Evolutionary conservation across 2,113 vertebrate genomes (phyloP).

Genomic region (Heterocephalus glaber): DNA sequence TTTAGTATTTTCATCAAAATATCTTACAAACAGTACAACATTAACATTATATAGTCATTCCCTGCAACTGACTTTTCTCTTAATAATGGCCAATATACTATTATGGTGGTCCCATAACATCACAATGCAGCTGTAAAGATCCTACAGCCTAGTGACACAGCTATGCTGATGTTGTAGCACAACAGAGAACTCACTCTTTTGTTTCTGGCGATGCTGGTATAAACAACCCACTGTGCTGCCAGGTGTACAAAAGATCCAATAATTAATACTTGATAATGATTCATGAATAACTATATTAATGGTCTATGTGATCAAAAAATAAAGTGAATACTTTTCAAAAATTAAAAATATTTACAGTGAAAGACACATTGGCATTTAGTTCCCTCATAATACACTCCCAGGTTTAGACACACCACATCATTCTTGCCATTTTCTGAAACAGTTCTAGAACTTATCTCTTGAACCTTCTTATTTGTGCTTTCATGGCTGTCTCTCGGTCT

Average conservation of each 20-base stretch:
- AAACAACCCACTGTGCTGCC: too few species aligned
- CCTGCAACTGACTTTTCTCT: not conserved
- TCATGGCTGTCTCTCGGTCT: too few species aligned
- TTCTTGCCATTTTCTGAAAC: not conserved
- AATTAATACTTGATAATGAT: not conserved
- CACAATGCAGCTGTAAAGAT: not conserved
- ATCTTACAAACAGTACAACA: not conserved
- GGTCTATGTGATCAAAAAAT: not conserved
- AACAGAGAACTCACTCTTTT: not conserved
- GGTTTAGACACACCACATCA: not conserved
- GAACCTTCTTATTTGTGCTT: not conserved
- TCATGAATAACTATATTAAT: not conserved
- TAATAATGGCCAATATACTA: not conserved
- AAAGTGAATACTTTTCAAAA: not conserved
- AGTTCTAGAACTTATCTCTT: not conserved
- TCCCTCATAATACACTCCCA: not conserved
- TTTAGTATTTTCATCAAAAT: not conserved
- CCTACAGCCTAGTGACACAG: too few species aligned
- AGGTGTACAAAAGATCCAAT: not conserved
- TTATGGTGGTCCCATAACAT: too few species aligned
- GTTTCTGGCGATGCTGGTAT: not conserved
- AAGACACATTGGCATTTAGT: not conserved
- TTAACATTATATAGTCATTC: not conserved
- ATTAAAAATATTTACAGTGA: not conserved
- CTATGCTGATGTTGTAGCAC: not conserved